These are phyloP conservation scores for Panthera leo DNA, from an alignment of 2,113 vertebrate genomes.

Conservation along the genomic window DNA sequence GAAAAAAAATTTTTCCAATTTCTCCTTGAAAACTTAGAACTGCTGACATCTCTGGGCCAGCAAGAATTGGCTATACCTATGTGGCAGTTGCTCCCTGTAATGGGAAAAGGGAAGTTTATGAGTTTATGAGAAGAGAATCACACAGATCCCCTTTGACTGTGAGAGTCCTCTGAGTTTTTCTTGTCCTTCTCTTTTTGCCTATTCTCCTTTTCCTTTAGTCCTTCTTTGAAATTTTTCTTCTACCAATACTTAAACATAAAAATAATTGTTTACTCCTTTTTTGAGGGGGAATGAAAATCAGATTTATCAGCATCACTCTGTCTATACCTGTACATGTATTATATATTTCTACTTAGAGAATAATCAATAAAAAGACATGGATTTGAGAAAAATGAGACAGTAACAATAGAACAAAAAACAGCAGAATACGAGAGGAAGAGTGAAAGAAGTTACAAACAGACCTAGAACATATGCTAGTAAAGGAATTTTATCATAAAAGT, in stretches of 20 bases:
- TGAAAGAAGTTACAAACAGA: neutral
- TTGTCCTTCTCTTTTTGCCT: neutral
- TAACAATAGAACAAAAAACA: neutral
- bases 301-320: neutral
- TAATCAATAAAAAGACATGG: neutral
- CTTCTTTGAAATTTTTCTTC: slow-evolving; percentile 7
- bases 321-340: neutral
- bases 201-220: neutral
- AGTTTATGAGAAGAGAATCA: neutral
- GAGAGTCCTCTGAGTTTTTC: neutral
- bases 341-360: neutral
- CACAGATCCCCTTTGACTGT: neutral
- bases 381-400: neutral
- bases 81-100: neutral
- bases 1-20: neutral
- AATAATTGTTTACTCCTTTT: neutral
- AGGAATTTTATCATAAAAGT: neutral
- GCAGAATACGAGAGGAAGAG: neutral
- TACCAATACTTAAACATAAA: neutral
- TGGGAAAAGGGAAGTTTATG: neutral
- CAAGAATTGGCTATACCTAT: neutral
- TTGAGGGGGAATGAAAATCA: neutral
- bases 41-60: neutral
- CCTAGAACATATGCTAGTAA: neutral
- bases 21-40: neutral